Evolutionary conservation across 2,888 invertebrate genomes (phyloP).

Genomic region (Diarsia mendica): DNA sequence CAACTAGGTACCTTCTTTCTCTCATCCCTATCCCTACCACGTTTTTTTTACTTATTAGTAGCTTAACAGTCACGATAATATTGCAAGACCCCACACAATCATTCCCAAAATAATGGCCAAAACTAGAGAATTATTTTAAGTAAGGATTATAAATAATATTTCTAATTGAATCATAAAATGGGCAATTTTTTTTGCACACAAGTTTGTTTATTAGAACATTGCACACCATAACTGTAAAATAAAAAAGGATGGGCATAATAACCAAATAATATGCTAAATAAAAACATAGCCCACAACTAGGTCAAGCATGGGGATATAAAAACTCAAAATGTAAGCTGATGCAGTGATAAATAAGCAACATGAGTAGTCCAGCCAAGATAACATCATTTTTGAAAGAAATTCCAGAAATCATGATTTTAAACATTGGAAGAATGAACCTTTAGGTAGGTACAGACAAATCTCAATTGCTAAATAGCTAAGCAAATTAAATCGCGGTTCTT

Average conservation of each 20-base stretch:
- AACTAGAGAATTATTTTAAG: too few species aligned
- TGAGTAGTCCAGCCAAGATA: conserved; percentile 30
- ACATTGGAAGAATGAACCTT: background rate
- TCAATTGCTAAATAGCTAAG: background rate
- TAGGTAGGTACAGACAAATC: background rate
- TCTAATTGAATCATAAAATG: background rate
- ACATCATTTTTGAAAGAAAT: background rate
- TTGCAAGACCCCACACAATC: background rate
- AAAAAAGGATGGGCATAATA: conserved; percentile 20
- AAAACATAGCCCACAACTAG: conserved; percentile 17
- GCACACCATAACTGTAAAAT: conserved; percentile 4
- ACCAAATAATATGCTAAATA: conserved; percentile 28
- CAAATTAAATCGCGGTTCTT: background rate
- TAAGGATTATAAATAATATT: background rate
- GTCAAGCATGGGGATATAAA: conserved; percentile 20
- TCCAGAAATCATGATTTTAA: background rate
- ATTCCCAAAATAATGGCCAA: background rate
- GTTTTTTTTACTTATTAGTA: too few species aligned
- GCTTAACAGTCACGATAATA: background rate
- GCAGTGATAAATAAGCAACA: conserved; percentile 25
- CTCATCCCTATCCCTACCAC: background rate
- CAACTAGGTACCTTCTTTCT: background rate
- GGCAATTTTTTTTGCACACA: background rate
- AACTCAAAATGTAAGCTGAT: conserved; percentile 40
- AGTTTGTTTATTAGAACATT: background rate